A percentile compares a stretch with the other conserved stretches of the same genome.
phyloP scores from a whole-genome alignment of 2,113 vertebrate species.

The Rousettus leschenaultii region DNA sequence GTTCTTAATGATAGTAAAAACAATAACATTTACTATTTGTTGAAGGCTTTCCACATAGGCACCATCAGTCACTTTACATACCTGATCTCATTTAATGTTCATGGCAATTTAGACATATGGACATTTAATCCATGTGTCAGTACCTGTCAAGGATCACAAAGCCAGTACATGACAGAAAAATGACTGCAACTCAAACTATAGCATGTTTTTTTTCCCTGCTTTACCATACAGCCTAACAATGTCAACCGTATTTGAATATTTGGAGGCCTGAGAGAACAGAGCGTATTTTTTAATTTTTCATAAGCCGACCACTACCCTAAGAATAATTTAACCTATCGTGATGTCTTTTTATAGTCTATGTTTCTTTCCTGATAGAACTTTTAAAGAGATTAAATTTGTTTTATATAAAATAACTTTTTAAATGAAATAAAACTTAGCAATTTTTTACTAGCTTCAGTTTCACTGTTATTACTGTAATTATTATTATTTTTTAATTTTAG shows the following conservation, averaged over 20 bases:
- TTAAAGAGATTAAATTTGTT: not conserved
- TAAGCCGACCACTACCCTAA: not conserved
- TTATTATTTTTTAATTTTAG: too few species aligned
- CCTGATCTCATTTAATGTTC: not conserved
- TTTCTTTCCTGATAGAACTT: not conserved
- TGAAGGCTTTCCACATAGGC: not conserved
- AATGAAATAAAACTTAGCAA: not conserved
- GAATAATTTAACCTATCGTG: not conserved
- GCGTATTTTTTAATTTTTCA: not conserved
- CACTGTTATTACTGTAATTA: too few species aligned
- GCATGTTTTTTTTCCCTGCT: not conserved
- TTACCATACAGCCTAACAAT: not conserved
- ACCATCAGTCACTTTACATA: not conserved
- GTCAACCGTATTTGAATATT: not conserved
- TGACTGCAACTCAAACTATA: not conserved
- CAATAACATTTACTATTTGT: not conserved
- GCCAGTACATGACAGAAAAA: not conserved
- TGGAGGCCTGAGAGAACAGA: not conserved
- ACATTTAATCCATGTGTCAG: not conserved
- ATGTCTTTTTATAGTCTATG: not conserved
- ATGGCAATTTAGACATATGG: not conserved
- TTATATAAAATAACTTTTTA: not conserved
- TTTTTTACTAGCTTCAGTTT: not conserved
- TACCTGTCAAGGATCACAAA: not conserved
- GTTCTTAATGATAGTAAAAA: not conserved